Evolutionary conservation across 2,888 invertebrate genomes (phyloP).

Genomic region (Sphaeridia pumilis): DNA sequence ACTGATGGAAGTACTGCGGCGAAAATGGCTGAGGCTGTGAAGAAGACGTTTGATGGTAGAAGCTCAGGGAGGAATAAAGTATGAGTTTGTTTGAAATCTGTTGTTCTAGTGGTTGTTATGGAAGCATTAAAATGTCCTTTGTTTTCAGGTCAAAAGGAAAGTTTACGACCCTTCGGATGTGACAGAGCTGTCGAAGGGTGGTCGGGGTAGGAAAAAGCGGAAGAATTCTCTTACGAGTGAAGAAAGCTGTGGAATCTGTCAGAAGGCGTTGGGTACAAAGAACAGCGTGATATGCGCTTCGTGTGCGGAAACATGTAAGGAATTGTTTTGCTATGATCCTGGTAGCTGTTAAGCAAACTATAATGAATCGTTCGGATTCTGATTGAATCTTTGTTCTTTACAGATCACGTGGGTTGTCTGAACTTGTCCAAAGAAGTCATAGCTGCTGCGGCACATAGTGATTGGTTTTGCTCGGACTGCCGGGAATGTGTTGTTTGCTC

Average conservation of each 20-base stretch:
- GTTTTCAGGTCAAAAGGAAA: slow-evolving; percentile 11
- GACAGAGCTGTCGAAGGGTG: background rate
- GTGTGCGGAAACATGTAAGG: slow-evolving; percentile 26
- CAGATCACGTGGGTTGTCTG: slow-evolving; percentile 15
- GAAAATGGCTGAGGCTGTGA: slow-evolving; percentile 12
- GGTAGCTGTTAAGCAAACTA: background rate
- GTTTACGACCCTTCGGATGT: slow-evolving; percentile 21
- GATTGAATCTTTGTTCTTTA: background rate
- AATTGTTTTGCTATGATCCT: background rate
- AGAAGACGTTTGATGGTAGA: slow-evolving; percentile 16
- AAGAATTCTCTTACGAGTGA: background rate
- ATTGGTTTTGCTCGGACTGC: slow-evolving; percentile 15
- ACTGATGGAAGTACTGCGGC: background rate
- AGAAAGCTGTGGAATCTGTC: slow-evolving; percentile 16
- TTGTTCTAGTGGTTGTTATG: background rate
- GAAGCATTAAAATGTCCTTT: background rate
- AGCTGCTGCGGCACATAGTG: background rate
- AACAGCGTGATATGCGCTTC: slow-evolving; percentile 24
- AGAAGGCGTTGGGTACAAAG: slow-evolving; percentile 14
- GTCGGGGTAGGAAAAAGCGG: slow-evolving; percentile 9
- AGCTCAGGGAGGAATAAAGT: slow-evolving; percentile 16
- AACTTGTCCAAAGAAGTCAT: slow-evolving; percentile 4
- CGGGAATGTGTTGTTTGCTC: slow-evolving; percentile 15
- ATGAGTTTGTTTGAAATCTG: background rate
- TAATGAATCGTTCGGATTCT: background rate